Conservation (phyloP, 2,888 invertebrate species). For the Phlogophora meticulosa region DNA sequence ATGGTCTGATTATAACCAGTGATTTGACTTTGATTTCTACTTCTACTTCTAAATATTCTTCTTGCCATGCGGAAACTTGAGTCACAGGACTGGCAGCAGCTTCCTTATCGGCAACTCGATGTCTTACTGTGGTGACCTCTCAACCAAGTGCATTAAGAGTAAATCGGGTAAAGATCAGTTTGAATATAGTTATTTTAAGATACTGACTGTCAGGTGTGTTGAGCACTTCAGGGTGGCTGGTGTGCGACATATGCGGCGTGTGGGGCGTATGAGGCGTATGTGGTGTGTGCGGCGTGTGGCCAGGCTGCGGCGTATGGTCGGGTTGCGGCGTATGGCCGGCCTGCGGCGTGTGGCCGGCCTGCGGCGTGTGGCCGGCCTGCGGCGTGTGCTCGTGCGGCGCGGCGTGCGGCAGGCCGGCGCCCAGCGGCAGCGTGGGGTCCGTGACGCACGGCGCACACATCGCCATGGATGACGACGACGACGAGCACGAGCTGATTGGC, state of each 20-base stretch:
- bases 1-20: too few species aligned
- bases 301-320: constrained; percentile 30
- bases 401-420: too few species aligned
- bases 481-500: constrained; percentile 64
- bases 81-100: too few species aligned
- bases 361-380: constrained; percentile 34
- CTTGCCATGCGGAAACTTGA: too few species aligned
- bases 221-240: constrained; percentile 59
- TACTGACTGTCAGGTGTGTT: constrained; percentile 77
- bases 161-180: too few species aligned
- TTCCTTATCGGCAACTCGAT: too few species aligned
- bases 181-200: background rate
- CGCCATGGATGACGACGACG: constrained; percentile 64
- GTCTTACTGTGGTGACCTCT: too few species aligned
- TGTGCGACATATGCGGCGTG: constrained; percentile 25
- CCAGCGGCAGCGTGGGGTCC: constrained; percentile 85
- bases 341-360: constrained; percentile 31
- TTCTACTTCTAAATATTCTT: too few species aligned
- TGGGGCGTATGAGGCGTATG: constrained; percentile 21
- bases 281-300: constrained; percentile 37
- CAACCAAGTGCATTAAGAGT: too few species aligned
- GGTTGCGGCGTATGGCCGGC: constrained; percentile 23
- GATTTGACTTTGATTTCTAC: too few species aligned
- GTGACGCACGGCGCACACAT: constrained; percentile 84
- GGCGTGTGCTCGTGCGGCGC: too few species aligned